A percentile compares a stretch with the other conserved stretches of the same genome.
Conservation (phyloP, 2,113 vertebrate species). For the Lethenteron reissneri region DNA sequence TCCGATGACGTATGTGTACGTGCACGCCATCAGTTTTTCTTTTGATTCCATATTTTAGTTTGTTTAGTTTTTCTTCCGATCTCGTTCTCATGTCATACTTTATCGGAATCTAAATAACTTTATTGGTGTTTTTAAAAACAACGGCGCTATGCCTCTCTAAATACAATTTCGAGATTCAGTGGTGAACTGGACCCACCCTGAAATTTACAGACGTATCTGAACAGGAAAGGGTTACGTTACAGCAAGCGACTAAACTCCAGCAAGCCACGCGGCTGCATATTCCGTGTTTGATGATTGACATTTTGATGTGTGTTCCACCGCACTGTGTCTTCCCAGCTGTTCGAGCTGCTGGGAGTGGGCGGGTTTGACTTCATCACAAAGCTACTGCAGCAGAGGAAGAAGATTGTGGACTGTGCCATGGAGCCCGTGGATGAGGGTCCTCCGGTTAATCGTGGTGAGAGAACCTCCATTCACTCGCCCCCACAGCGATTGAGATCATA, state of each 20-base stretch:
- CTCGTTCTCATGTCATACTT: no score
- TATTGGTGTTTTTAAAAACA: no score
- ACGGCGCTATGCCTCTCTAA: background rate
- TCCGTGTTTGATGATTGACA: background rate
- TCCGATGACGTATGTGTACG: no score
- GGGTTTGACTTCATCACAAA: constrained; percentile 77
- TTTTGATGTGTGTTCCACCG: background rate
- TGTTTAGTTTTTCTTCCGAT: no score
- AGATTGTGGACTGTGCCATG: constrained; percentile 46
- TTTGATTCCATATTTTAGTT: no score
- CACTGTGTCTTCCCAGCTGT: constrained; percentile 34
- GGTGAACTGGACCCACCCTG: background rate
- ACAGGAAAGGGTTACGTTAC: background rate
- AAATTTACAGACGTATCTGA: background rate
- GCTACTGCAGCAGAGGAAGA: constrained; percentile 49
- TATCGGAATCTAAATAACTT: no score
- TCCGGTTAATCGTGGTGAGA: background rate
- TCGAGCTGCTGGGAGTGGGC: constrained; percentile 74
- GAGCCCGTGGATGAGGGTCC: constrained; percentile 5
- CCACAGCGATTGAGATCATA: constrained; percentile 7
- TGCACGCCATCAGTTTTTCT: no score
- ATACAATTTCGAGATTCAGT: background rate
- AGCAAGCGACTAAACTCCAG: background rate
- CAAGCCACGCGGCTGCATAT: background rate
- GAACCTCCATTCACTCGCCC: background rate